Conservation (phyloP, 2,797 vertebrate genomes). For the Huso huso region DNA sequence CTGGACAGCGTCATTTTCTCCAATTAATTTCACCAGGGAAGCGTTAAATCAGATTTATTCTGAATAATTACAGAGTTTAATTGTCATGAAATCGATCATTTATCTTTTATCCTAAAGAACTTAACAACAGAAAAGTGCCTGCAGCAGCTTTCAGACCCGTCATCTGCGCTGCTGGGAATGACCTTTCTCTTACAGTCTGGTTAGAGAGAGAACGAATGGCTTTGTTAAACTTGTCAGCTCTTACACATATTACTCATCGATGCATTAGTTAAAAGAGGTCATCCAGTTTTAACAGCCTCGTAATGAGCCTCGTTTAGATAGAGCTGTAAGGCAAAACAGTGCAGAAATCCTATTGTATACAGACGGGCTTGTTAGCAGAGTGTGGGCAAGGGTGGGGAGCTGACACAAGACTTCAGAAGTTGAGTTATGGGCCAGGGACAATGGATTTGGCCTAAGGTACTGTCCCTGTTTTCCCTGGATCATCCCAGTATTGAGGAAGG, state of each 20-base stretch:
- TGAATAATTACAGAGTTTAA: slow-evolving; percentile 62
- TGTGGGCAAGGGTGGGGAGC: no score
- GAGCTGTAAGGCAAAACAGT: no score
- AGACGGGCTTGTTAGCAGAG: no score
- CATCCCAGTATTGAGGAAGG: no score
- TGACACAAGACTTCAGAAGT: no score
- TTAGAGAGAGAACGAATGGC: neutral
- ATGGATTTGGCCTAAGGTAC: no score
- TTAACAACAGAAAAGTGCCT: slow-evolving; percentile 41
- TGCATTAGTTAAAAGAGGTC: neutral
- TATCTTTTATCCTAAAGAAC: slow-evolving; percentile 52
- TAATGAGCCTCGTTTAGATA: no score
- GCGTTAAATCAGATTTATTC: slow-evolving; percentile 68
- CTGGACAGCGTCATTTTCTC: slow-evolving; percentile 71
- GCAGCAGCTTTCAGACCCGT: slow-evolving; percentile 27
- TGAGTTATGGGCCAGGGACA: no score
- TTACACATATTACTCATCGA: neutral
- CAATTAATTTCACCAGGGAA: slow-evolving; percentile 64
- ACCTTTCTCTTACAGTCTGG: neutral
- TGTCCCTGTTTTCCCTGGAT: no score
- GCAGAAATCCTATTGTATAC: no score
- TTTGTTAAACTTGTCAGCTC: neutral
- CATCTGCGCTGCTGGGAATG: neutral
- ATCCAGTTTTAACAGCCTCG: no score
- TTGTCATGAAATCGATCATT: slow-evolving; percentile 66